Conservation (phyloP, 1,140 invertebrate species). For the Pararge aegeria region DNA sequence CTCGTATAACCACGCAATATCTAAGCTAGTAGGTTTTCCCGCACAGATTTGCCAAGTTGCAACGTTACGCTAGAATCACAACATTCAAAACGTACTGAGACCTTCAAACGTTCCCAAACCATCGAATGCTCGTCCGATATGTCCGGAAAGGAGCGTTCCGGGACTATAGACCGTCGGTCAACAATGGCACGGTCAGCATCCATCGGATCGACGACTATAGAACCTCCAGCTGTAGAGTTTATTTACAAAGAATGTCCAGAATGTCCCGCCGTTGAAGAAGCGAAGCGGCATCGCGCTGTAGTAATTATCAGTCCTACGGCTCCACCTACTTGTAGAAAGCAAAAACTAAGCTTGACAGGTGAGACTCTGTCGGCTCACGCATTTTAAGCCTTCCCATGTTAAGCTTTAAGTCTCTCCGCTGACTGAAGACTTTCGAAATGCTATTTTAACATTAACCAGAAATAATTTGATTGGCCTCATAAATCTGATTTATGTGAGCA, state of each 20-base stretch:
- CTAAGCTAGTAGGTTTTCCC: constrained; percentile 64
- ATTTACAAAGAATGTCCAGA: constrained; percentile 16
- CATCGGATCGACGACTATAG: constrained; percentile 14
- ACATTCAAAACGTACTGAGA: constrained; percentile 36
- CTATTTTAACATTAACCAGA: background rate
- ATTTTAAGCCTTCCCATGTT: constrained; percentile 32
- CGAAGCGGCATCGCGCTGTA: constrained; percentile 48
- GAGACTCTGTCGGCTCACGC: constrained; percentile 80
- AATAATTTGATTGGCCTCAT: too few species aligned
- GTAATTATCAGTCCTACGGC: constrained; percentile 64
- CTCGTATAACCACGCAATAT: constrained; percentile 40
- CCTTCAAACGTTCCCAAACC: constrained; percentile 32
- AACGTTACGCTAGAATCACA: constrained; percentile 54
- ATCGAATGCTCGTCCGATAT: constrained; percentile 22
- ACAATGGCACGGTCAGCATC: constrained; percentile 13
- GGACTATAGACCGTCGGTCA: constrained; percentile 16
- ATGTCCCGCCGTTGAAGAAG: constrained; percentile 36
- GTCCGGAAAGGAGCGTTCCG: constrained; percentile 19
- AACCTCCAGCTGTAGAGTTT: constrained; percentile 15
- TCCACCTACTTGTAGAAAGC: constrained; percentile 76
- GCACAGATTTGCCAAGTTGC: constrained; percentile 61
- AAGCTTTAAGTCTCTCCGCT: constrained; percentile 19
- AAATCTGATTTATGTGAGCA: too few species aligned
- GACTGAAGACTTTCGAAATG: constrained; percentile 31
- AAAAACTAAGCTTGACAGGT: constrained; percentile 80